Evolutionary conservation across 2,888 invertebrate genomes (phyloP).

Genomic region (Pterostichus madidus): DNA sequence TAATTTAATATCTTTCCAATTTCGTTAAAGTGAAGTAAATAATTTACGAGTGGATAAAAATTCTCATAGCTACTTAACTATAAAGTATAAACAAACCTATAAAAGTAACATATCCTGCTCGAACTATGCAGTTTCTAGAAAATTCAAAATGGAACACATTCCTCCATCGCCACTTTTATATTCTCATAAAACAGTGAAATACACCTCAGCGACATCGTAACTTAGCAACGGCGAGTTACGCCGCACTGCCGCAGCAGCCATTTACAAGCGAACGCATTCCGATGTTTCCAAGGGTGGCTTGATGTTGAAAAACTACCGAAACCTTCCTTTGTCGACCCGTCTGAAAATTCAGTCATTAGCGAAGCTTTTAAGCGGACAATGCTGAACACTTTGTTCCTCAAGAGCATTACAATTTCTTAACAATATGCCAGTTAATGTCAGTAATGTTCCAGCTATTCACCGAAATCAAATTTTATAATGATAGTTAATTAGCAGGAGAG

Average conservation of each 20-base stretch:
- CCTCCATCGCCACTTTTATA: conserved; percentile 40
- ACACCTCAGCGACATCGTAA: conserved; percentile 50
- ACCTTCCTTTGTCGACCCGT: conserved; percentile 13
- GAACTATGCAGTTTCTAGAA: conserved; percentile 41
- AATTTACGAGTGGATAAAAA: conserved; percentile 42
- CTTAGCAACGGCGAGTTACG: conserved; percentile 51
- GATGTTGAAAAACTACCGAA: conserved; percentile 48
- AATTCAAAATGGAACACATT: conserved; percentile 55
- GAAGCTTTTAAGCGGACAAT: conserved; percentile 58
- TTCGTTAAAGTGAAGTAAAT: conserved; percentile 27
- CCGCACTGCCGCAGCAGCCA: conserved; percentile 28
- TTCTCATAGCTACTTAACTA: conserved; percentile 23
- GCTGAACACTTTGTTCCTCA: conserved; percentile 50
- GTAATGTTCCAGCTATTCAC: conserved; percentile 22
- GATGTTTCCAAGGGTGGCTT: conserved; percentile 48
- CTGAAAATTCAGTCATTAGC: conserved; percentile 49
- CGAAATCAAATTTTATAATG: conserved; percentile 3
- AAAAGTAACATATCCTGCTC: conserved; percentile 24
- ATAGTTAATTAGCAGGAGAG: conserved; percentile 25
- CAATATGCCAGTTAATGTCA: conserved; percentile 55
- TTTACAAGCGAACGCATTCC: conserved; percentile 45
- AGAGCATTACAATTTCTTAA: conserved; percentile 55
- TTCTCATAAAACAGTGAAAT: conserved; percentile 57
- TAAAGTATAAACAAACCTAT: conserved; percentile 29
- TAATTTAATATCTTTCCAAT: conserved; percentile 11